phyloP scores from a whole-genome alignment of 2,113 vertebrate genomes.

The Suncus etruscus region DNA sequence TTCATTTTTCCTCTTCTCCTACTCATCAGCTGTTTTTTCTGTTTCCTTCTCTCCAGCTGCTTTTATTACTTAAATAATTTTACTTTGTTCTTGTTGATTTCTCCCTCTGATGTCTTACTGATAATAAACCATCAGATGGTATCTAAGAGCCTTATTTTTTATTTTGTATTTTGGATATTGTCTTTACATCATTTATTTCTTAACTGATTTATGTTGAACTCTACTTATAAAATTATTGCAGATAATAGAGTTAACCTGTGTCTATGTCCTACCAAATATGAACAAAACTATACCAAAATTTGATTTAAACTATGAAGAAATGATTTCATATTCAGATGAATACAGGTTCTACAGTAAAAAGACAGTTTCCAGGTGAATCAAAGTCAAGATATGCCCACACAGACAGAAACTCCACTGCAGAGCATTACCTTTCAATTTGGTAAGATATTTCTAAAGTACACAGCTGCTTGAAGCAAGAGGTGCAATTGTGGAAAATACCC shows the following conservation, averaged over 20 bases:
- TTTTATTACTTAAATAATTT: conserved; percentile 84
- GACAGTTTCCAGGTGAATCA: conserved; percentile 10
- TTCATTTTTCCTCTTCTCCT: conserved; percentile 78
- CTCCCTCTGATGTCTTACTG: conserved; percentile 74
- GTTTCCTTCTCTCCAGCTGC: conserved; percentile 81
- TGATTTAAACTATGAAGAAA: too few species aligned
- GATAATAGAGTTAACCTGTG: background rate
- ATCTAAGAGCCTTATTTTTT: conserved; percentile 42
- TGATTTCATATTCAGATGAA: too few species aligned
- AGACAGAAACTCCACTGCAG: too few species aligned
- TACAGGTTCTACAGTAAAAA: background rate
- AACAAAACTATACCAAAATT: too few species aligned
- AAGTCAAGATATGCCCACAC: background rate
- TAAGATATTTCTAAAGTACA: too few species aligned
- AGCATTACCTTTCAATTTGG: too few species aligned
- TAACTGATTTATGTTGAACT: conserved; percentile 55
- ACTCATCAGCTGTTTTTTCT: conserved; percentile 80
- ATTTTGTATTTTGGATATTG: background rate
- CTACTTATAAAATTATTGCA: conserved; percentile 38
- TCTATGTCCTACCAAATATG: too few species aligned
- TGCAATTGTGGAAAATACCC: too few species aligned
- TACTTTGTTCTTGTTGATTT: conserved; percentile 71
- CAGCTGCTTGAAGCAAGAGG: too few species aligned
- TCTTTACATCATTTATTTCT: conserved; percentile 37
- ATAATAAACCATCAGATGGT: background rate